A percentile compares a stretch with the other conserved stretches of the same genome.
Evolutionary conservation across 2,113 vertebrate species (phyloP).

Genomic region (Sapayoa aenigma): DNA sequence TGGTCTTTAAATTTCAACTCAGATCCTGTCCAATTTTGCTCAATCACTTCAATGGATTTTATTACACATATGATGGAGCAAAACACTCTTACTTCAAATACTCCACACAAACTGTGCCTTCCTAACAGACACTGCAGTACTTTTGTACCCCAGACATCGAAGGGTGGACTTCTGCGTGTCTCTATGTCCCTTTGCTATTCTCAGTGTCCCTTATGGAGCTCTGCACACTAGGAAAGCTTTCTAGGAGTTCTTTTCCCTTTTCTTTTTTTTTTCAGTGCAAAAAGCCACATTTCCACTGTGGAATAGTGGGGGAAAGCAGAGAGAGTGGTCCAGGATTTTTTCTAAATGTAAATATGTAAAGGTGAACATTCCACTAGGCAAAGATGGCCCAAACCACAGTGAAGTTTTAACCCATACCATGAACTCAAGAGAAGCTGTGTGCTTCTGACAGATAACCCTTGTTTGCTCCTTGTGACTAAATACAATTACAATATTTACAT

Average conservation of each 20-base stretch:
- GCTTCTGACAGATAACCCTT: not conserved
- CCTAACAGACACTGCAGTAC: not conserved
- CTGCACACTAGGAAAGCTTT: not conserved
- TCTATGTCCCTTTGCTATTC: not conserved
- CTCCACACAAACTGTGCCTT: accelerated
- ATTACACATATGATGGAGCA: not conserved
- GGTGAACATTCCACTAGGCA: not conserved
- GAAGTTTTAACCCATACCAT: not conserved
- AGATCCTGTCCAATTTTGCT: not conserved
- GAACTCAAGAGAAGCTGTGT: not conserved
- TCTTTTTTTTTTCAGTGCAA: not conserved
- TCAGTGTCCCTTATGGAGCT: not conserved
- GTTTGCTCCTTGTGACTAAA: not conserved
- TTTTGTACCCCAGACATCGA: not conserved
- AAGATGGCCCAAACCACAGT: not conserved
- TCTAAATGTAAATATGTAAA: not conserved
- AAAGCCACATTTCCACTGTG: not conserved
- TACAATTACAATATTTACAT: not conserved
- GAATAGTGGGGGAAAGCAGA: not conserved
- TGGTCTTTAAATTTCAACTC: not conserved
- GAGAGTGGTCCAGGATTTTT: not conserved
- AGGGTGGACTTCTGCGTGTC: not conserved
- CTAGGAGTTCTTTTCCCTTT: not conserved
- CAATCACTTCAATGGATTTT: not conserved
- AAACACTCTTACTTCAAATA: not conserved